phyloP scores from a whole-genome alignment of 2,888 invertebrate species.

The Archips xylosteana region DNA sequence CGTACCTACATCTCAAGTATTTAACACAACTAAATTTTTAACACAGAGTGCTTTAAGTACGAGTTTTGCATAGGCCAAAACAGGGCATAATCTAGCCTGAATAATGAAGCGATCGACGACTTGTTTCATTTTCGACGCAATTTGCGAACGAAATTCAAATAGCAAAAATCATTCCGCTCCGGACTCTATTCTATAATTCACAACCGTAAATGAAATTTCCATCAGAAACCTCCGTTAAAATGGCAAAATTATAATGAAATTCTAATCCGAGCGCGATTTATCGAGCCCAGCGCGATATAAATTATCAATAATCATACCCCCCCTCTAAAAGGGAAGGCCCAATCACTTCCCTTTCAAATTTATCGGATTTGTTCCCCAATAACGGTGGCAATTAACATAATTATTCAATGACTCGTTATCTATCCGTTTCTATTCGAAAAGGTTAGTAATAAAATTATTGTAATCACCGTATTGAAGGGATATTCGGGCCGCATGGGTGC shows the following conservation, averaged over 20 bases:
- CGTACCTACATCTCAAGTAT: too few species aligned
- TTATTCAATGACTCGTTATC: slow-evolving; percentile 73
- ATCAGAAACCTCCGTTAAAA: slow-evolving; percentile 31
- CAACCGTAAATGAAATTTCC: slow-evolving; percentile 5
- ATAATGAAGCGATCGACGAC: background rate
- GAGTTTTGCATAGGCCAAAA: background rate
- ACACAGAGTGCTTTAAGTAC: too few species aligned
- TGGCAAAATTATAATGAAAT: slow-evolving; percentile 36
- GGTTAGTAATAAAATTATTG: slow-evolving; percentile 48
- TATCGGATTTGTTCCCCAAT: slow-evolving; percentile 63
- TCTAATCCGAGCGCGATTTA: slow-evolving; percentile 47
- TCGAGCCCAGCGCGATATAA: slow-evolving; percentile 61
- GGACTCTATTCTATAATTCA: slow-evolving; percentile 4
- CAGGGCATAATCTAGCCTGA: too few species aligned
- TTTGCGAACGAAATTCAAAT: background rate
- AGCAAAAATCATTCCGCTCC: background rate
- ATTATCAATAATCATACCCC: slow-evolving; percentile 59
- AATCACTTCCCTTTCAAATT: slow-evolving; percentile 58
- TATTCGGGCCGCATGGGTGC: background rate
- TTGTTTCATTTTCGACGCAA: background rate
- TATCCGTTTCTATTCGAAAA: slow-evolving; percentile 36
- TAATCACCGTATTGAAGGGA: slow-evolving; percentile 35
- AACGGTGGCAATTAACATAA: slow-evolving; percentile 75
- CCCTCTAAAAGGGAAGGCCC: slow-evolving; percentile 30
- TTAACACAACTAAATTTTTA: too few species aligned